These are phyloP conservation scores for Bruchidius siliquastri DNA, from an alignment of 2,888 invertebrate species.

Conservation along the genomic window DNA sequence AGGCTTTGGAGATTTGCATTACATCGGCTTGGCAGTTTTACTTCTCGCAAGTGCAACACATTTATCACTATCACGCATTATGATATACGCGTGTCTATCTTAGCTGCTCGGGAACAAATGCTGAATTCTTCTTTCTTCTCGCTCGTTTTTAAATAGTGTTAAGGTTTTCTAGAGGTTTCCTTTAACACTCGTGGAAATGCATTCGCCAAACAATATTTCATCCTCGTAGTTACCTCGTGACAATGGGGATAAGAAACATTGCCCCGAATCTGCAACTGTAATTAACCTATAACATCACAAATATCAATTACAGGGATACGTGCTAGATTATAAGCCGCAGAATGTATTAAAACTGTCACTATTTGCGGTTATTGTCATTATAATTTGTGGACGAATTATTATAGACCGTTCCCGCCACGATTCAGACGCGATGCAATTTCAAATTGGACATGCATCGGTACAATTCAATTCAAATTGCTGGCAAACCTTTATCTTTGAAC, in stretches of 20 bases:
- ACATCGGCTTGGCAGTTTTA: background rate
- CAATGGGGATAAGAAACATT: too few species aligned
- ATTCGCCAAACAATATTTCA: too few species aligned
- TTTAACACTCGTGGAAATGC: too few species aligned
- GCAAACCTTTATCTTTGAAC: background rate
- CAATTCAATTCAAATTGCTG: background rate
- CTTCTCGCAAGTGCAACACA: too few species aligned
- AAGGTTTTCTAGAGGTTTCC: too few species aligned
- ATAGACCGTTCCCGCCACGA: background rate
- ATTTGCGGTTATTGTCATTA: background rate
- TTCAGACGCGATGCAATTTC: background rate
- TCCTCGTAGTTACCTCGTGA: too few species aligned
- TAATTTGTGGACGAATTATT: background rate
- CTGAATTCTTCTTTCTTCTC: too few species aligned
- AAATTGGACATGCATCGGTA: background rate
- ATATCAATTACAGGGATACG: background rate
- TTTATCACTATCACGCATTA: too few species aligned
- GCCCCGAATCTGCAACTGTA: too few species aligned
- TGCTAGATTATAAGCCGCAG: background rate
- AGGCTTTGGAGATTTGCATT: background rate
- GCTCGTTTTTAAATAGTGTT: too few species aligned
- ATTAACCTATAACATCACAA: background rate
- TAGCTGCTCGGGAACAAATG: too few species aligned
- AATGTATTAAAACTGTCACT: background rate
- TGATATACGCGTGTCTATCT: too few species aligned